Conservation (phyloP, 2,797 vertebrate species). For the Cygnus olor region DNA sequence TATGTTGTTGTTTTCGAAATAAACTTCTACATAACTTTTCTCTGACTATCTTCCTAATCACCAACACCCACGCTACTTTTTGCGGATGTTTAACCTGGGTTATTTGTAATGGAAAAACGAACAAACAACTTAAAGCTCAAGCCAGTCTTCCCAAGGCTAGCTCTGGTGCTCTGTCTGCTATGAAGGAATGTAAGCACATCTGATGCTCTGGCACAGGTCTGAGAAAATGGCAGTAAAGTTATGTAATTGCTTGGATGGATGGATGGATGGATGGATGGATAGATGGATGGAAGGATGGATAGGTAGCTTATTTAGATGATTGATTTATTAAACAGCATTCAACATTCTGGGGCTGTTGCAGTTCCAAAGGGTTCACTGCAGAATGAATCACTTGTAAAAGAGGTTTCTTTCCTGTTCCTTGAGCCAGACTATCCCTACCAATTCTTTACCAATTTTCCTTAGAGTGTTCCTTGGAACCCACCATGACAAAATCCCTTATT, state of each 20-base stretch:
- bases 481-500: constrained; percentile 6
- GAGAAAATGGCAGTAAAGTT: neutral
- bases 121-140: neutral
- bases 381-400: neutral
- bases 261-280: neutral
- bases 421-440: neutral
- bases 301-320: neutral
- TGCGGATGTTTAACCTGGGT: neutral
- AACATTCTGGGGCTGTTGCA: neutral
- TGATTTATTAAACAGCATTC: neutral
- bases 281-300: no score
- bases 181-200: neutral
- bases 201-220: neutral
- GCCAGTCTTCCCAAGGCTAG: neutral
- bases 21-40: neutral
- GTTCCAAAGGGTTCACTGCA: neutral
- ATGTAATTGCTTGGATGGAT: neutral
- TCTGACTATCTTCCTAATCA: neutral
- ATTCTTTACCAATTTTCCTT: neutral
- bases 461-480: constrained; percentile 5
- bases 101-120: neutral
- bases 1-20: neutral
- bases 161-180: neutral
- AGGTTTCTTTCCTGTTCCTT: neutral
- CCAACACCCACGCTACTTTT: neutral